These are phyloP conservation scores for Ptychochromis oligacanthus DNA, from an alignment of 2,113 vertebrate genomes.

Conservation along the genomic window DNA sequence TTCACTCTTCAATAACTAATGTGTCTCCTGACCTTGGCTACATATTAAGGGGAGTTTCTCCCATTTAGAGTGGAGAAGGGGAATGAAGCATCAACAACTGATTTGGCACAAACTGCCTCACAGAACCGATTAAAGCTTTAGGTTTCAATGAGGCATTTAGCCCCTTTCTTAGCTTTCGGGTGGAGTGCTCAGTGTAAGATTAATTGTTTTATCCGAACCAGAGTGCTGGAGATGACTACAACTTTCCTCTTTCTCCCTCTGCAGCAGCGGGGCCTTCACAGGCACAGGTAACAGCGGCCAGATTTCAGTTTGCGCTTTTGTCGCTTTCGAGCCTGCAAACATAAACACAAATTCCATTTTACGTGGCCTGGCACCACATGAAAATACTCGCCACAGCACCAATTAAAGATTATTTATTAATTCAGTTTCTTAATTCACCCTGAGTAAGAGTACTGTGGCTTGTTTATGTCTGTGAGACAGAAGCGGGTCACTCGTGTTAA, in stretches of 20 bases:
- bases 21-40: conserved; percentile 67
- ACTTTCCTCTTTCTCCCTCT: conserved; percentile 1
- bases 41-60: conserved; percentile 55
- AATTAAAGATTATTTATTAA: background rate
- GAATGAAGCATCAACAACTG: conserved; percentile 67
- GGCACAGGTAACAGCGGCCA: background rate
- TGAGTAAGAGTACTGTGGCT: background rate
- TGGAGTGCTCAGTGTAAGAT: conserved; percentile 38
- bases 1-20: conserved; percentile 68
- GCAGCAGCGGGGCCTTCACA: background rate
- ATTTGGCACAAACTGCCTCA: conserved; percentile 63
- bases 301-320: background rate
- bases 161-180: conserved; percentile 32
- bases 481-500: conserved; percentile 57
- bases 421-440: background rate
- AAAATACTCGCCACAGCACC: background rate
- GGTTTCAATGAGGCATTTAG: conserved; percentile 54
- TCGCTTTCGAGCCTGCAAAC: background rate
- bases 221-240: background rate
- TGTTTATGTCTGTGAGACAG: conserved; percentile 38
- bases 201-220: conserved; percentile 39
- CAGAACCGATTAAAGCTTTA: conserved; percentile 56
- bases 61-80: conserved; percentile 40
- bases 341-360: background rate
- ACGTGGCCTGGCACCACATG: too few relatives aligned